Percentiles rank a stretch among this genome's conserved stretches.
These are phyloP conservation scores for Parus major DNA, from an alignment of 2,113 vertebrate genomes.

Conservation along the genomic window DNA sequence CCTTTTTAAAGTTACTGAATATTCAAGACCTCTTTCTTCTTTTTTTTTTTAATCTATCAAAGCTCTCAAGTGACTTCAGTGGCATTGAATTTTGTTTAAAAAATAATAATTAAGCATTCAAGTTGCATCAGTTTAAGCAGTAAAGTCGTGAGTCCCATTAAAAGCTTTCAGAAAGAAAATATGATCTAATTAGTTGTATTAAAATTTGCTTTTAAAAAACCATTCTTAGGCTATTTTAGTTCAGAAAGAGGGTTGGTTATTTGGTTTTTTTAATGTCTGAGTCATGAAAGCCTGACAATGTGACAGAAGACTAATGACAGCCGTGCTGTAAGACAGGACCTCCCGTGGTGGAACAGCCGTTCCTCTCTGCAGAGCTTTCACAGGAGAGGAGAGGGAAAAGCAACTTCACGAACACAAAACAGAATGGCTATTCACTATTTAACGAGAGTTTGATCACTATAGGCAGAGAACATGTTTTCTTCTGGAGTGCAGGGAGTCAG, in stretches of 20 bases:
- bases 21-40: background rate
- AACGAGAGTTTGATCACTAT: background rate
- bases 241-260: background rate
- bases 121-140: background rate
- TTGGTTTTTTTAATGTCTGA: background rate
- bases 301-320: conserved; percentile 12
- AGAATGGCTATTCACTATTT: background rate
- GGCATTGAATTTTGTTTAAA: background rate
- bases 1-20: background rate
- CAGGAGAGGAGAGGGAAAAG: background rate
- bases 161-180: background rate
- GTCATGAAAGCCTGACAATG: background rate
- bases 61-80: background rate
- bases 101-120: background rate
- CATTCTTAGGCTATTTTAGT: background rate
- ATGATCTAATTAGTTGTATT: conserved; percentile 10
- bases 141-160: background rate
- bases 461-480: background rate
- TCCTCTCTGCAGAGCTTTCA: background rate
- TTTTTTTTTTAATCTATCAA: background rate
- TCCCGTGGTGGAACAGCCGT: background rate
- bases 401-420: background rate
- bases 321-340: background rate
- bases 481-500: background rate
- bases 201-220: background rate